Evolutionary conservation across 2,888 invertebrate species (phyloP).

Genomic region (Cabera pusaria): DNA sequence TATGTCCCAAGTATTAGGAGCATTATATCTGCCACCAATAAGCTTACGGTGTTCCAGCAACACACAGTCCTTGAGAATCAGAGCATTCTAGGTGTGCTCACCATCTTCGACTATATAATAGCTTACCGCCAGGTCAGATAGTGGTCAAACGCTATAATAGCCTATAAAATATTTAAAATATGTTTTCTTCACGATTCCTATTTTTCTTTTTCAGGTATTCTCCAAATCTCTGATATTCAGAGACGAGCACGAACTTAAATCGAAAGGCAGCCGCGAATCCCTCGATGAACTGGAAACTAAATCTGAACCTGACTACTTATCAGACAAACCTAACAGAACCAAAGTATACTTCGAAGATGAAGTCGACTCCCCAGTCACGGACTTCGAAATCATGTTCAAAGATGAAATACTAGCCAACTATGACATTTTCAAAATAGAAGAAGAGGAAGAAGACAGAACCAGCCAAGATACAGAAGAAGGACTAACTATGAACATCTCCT

Average conservation of each 20-base stretch:
- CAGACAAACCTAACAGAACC: slow-evolving; percentile 69
- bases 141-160: no score
- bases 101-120: no score
- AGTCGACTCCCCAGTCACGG: slow-evolving; percentile 74
- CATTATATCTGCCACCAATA: no score
- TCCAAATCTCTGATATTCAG: slow-evolving; percentile 79
- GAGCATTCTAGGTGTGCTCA: no score
- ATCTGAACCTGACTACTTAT: slow-evolving; percentile 70
- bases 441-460: slow-evolving; percentile 70
- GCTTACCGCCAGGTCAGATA: no score
- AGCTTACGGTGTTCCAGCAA: no score
- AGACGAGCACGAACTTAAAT: slow-evolving; percentile 69
- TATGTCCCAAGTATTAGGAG: no score
- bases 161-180: no score
- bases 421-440: slow-evolving; percentile 77
- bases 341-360: slow-evolving; percentile 80
- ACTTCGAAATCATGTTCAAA: slow-evolving; percentile 82
- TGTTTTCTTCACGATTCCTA: no score
- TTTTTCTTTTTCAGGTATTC: slow-evolving; percentile 68
- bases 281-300: slow-evolving; percentile 73
- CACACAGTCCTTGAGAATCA: no score
- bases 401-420: slow-evolving; percentile 68
- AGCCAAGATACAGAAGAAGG: slow-evolving; percentile 72
- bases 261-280: slow-evolving; percentile 54
- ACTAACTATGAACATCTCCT: slow-evolving; percentile 57